Evolutionary conservation across 2,888 invertebrate species (phyloP), one percentile per base, ranked within the genome.

Genomic region (Lasioglossum vierecki): DNA sequence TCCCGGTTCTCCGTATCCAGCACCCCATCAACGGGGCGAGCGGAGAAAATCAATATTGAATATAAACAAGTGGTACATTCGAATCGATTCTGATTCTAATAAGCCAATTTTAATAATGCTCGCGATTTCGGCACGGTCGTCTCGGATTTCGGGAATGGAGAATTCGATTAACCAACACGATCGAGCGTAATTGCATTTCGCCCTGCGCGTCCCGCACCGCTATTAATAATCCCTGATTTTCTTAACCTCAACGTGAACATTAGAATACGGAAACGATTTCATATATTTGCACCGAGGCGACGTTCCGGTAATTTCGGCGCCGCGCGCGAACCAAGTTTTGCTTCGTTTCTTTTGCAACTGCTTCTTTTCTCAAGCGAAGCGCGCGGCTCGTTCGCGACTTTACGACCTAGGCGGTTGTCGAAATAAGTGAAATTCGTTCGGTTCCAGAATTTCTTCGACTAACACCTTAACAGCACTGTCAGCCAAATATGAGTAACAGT

Each of bases 51-150:
- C 82, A 82, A 87, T 89, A 84, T 75, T 66, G 79, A 84, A 71
- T 82, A 84, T 82, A 89, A 89, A 89, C 82, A 76, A 72, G 77
- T 73, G 57, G 79, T 72, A 83, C 81, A 82, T 82, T 60, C 76
- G 77, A 80, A 70, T 78, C 63, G 68, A 46, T 66, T 66, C 35
- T n/a, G 57, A 75, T 75, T 82, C 86, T 78, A 76, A 74, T 72
- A 76, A 68, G 68, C 75, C 79, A 84, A 85, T 85, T 86, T 86
- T 68, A 85, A 77, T 76, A 76, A 76, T 80, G 49, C 73, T 70
- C 53, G 8, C 68, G 68, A 39, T 68, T 41, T 68, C 11, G 11
- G 39, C 44, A 63, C 70, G 26, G 22, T 46, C 15, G 57, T 1
- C n/a, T 2, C 18, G 39, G 35, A 46, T 70, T 68, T 1, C 57